Evolutionary conservation across 2,888 invertebrate genomes (phyloP), one percentile per base, ranked within the genome.

Genomic region (Rapana venosa): DNA sequence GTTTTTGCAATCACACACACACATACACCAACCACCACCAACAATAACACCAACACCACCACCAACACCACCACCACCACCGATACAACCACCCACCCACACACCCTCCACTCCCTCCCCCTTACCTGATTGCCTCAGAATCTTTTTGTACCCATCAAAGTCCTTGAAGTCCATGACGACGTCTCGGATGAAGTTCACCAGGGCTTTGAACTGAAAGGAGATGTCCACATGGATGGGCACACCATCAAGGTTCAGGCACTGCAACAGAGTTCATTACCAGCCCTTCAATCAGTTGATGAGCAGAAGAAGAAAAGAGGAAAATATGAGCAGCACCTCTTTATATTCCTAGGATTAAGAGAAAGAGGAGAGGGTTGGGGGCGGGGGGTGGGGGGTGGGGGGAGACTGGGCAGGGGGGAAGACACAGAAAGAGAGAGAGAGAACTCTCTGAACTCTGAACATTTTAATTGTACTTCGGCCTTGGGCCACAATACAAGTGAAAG

Each of bases 231-330:
- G 91, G 74, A 96, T 94, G 30, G 92, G 91, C 0, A 96, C 95
- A 4, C 95, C 96, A 92, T 96, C 95, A 36, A 93, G 93, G 92
- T 96, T 96, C 20, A 95, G 92, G 89, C 96, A 96, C 95, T 95
- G 91, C 47, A 77, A 79, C 32, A 58, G 8, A 47, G 47, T 47
- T 47, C 2, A 8, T 47, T 47, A 47, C 8, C 47, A 47, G 2
- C 47, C 8, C 47, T 47, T 47, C 47, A 47, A 47, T 47, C 2
- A 47, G 47, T 47, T 47, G 47, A 47, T 5, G 8, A 47, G 8
- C 8, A 47, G 47, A 47, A 47, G 47, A 47, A 47, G 47, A 47
- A 47, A 8, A 47, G 8, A 8, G 8, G 8, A 47, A 47, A 47
- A 47, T 2, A 47, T 5, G 4, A 47, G 47, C 47, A 47, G 47